Percentiles rank a stretch among this genome's conserved stretches.
These are phyloP conservation scores for Brachypalpus laphriformis DNA, from an alignment of 2,888 invertebrate genomes.

Conservation along the genomic window DNA sequence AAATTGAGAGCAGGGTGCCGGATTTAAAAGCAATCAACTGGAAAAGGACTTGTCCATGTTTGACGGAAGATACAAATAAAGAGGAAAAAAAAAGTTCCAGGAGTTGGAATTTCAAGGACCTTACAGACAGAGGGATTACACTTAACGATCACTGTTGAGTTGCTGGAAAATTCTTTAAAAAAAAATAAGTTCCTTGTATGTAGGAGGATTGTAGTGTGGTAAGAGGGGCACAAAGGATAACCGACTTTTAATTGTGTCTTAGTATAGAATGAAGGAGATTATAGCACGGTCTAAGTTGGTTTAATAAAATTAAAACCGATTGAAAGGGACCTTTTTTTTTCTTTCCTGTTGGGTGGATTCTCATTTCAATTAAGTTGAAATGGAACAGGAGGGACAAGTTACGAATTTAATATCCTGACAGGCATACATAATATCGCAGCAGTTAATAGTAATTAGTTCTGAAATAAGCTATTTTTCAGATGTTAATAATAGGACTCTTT, in stretches of 20 bases:
- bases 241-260: conserved; percentile 40
- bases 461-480: background rate
- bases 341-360: background rate
- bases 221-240: background rate
- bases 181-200: background rate
- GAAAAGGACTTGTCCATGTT: conserved; percentile 23
- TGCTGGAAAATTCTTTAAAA: background rate
- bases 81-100: background rate
- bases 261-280: background rate
- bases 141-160: conserved; percentile 28
- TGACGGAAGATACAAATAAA: background rate
- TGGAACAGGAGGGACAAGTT: background rate
- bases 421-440: background rate
- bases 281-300: conserved; percentile 11
- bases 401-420: background rate
- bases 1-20: conserved; percentile 18
- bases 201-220: background rate
- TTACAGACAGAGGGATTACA: conserved; percentile 17
- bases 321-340: background rate
- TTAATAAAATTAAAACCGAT: conserved; percentile 29
- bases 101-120: conserved; percentile 35
- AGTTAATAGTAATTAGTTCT: background rate
- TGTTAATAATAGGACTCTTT: background rate
- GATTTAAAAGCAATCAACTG: conserved; percentile 40
- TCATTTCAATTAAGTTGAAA: background rate